Evolutionary conservation across 2,888 invertebrate genomes (phyloP), one percentile per base, ranked within the genome.

Genomic region (Zonitis immaculata): DNA sequence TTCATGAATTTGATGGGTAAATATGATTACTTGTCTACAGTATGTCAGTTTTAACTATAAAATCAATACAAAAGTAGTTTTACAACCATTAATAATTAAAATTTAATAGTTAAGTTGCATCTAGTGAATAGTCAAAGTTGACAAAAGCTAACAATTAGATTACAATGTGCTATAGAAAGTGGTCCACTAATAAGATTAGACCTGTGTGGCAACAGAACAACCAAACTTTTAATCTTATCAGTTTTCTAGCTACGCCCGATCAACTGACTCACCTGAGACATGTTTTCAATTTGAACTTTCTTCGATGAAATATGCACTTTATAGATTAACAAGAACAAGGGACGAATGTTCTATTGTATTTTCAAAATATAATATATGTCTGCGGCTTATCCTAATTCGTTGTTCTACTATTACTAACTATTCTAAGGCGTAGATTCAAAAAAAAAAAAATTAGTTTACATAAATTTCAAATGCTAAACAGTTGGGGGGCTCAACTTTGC

Each of bases 151-250:
- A 56, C 58, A 60, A 64, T 64, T 62, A 61, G 58, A 62, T 61
- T 61, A 62, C 52, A 52, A 48, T 53, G 54, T 54, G 59, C 59
- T 57, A 60, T 59, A 58, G 57, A 9, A 14, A 52, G 52, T 52
- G 58, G 52, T 35, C 52, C 53, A 49, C 58, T 62, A 62, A 62
- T 64, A 60, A 59, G 60, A 62, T 61, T 47, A 57, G 57, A 60
- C 60, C 57, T 56, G 58, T 59, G 56, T 54, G 57, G 59, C 55
- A 61, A 62, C 56, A 60, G 64, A 62, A 63, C 62, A 58, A 53
- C 58, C 54, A 59, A 55, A 59, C 55, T 55, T 56, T 56, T 56
- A 57, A 56, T 57, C 59, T 56, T 53, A 56, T 56, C 56, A 56
- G 56, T 53, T 56, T 56, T 56, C 56, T 52, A 56, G 56, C 50